These are phyloP conservation scores for Pyrgilauda ruficollis DNA, from an alignment of 2,113 vertebrate genomes.

Conservation along the genomic window DNA sequence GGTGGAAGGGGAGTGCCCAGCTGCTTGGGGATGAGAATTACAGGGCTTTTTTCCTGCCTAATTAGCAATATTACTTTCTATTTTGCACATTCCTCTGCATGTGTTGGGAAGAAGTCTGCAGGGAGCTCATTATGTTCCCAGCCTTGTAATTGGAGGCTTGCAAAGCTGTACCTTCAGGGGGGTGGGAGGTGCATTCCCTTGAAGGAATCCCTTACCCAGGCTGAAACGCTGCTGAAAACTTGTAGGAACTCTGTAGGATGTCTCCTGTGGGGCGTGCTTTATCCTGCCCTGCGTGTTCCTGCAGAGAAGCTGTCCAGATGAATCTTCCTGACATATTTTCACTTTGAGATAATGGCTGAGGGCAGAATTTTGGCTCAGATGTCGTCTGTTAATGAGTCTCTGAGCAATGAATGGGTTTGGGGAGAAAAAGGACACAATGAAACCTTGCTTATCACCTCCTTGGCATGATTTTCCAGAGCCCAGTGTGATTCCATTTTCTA, in stretches of 20 bases:
- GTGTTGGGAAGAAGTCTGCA: neutral
- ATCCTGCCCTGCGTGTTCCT: neutral
- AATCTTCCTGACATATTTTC: neutral
- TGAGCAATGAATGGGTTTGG: neutral
- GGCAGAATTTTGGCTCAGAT: neutral
- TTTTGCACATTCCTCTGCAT: slow-evolving; percentile 12
- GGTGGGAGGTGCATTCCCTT: neutral
- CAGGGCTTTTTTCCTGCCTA: neutral
- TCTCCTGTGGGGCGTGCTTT: neutral
- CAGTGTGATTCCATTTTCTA: neutral
- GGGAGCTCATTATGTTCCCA: slow-evolving; percentile 52
- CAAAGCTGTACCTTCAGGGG: slow-evolving; percentile 16
- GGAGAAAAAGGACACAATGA: neutral
- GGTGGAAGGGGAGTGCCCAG: neutral
- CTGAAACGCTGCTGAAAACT: neutral
- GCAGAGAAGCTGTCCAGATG: neutral
- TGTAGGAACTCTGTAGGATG: neutral
- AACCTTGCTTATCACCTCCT: neutral
- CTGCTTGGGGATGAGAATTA: neutral
- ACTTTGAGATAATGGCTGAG: neutral
- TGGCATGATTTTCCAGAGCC: neutral
- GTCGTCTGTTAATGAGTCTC: neutral
- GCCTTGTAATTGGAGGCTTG: neutral
- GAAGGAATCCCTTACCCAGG: neutral
- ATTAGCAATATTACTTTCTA: slow-evolving; percentile 30